A percentile compares a stretch with the other conserved stretches of the same genome.
These are phyloP conservation scores for Bungarus multicinctus DNA, from an alignment of 2,113 vertebrate species.

Conservation along the genomic window DNA sequence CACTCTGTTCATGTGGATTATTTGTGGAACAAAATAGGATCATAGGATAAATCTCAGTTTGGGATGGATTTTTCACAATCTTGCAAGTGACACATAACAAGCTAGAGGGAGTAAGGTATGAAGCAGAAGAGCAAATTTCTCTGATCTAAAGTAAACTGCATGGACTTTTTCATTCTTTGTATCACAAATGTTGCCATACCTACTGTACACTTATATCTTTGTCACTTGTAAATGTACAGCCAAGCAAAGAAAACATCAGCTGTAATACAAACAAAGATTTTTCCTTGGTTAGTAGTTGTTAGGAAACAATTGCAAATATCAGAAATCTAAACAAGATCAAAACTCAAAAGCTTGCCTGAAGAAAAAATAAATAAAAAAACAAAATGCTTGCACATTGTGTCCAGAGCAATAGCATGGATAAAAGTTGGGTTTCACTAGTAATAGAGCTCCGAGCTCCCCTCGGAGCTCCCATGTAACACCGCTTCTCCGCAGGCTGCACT, in stretches of 20 bases:
- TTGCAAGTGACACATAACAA: neutral
- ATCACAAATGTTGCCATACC: neutral
- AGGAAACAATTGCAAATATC: neutral
- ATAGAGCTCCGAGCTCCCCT: no score
- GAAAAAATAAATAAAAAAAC: neutral
- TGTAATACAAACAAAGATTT: neutral
- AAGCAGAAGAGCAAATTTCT: neutral
- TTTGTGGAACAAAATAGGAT: conserved; percentile 68
- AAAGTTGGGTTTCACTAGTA: neutral
- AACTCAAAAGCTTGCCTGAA: neutral
- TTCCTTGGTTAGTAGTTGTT: neutral
- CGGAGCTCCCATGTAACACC: no score
- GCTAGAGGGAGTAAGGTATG: neutral
- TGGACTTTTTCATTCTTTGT: neutral
- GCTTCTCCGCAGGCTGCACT: no score
- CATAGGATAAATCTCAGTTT: conserved; percentile 42
- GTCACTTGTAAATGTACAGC: neutral
- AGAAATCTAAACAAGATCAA: neutral
- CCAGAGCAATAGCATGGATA: neutral
- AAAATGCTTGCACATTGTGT: neutral
- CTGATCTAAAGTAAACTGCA: neutral
- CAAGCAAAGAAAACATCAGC: neutral
- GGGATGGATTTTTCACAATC: conserved; percentile 14
- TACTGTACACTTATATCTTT: neutral
- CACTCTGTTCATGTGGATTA: conserved; percentile 69